Percentiles rank a stretch among this genome's conserved stretches.
Conservation (phyloP, 2,113 vertebrate species). For the Periophthalmodon schlosseri region DNA sequence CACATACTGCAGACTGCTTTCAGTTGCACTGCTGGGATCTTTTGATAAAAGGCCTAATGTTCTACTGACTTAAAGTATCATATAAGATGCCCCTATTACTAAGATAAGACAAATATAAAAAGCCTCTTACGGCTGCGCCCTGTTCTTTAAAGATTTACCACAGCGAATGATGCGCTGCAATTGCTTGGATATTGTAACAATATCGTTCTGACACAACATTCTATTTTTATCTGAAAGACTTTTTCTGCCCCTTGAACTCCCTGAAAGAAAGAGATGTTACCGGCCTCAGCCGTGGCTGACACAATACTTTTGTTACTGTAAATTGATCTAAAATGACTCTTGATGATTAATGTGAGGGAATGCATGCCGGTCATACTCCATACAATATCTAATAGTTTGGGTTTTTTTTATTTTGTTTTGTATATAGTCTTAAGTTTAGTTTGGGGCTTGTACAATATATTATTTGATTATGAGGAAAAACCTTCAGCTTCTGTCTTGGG, state of each 20-base stretch:
- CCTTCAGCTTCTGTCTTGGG: too few relatives aligned
- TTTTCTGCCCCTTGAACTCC: background rate
- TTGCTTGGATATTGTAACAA: background rate
- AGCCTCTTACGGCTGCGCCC: background rate
- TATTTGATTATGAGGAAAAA: too few relatives aligned
- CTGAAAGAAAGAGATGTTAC: background rate
- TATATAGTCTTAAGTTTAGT: background rate
- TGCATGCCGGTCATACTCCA: too few relatives aligned
- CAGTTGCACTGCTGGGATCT: background rate
- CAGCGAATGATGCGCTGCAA: background rate
- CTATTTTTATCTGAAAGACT: background rate
- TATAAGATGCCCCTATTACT: constrained; percentile 1
- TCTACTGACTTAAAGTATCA: constrained; percentile 2
- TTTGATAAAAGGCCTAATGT: constrained; percentile 6
- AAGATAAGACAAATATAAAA: constrained; percentile 3
- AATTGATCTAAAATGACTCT: background rate
- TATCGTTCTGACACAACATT: background rate
- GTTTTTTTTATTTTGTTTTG: too few relatives aligned
- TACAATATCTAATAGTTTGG: too few relatives aligned
- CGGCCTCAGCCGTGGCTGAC: background rate
- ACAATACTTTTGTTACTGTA: background rate
- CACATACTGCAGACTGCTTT: background rate
- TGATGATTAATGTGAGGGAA: background rate
- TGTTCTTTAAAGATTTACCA: background rate
- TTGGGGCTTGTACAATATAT: background rate